A percentile compares a stretch with the other conserved stretches of the same genome.
These are phyloP conservation scores for Odontomyia ornata DNA, from an alignment of 2,888 invertebrate species.

Conservation along the genomic window DNA sequence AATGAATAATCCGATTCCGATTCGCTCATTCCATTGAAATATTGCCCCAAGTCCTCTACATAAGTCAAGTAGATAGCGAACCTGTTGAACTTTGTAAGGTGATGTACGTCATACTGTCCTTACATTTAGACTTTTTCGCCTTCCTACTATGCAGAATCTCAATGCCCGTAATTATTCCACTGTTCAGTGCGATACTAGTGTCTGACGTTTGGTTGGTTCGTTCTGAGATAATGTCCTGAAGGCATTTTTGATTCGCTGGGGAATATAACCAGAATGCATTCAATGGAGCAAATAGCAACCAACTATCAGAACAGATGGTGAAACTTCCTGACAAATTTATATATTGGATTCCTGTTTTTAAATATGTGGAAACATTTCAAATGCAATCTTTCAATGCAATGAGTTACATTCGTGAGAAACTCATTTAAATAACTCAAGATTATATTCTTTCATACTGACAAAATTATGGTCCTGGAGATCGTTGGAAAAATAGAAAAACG, in stretches of 20 bases:
- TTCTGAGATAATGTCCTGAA: conserved; percentile 44
- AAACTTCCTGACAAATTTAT: too few relatives aligned
- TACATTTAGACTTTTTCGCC: conserved; percentile 24
- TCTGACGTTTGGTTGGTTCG: conserved; percentile 44
- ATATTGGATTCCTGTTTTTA: not conserved
- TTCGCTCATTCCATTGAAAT: too few relatives aligned
- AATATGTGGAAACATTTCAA: not conserved
- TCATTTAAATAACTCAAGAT: too few relatives aligned
- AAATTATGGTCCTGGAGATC: too few relatives aligned
- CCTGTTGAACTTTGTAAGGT: conserved; percentile 11
- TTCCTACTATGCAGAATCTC: conserved; percentile 11
- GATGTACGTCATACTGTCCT: conserved; percentile 37
- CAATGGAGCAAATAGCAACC: conserved; percentile 46
- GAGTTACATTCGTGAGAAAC: too few relatives aligned
- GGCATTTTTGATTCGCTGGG: conserved; percentile 46
- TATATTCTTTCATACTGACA: too few relatives aligned
- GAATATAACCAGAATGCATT: conserved; percentile 38
- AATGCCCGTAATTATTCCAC: conserved; percentile 37
- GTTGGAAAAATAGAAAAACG: too few relatives aligned
- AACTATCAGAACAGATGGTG: not conserved
- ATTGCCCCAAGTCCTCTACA: not conserved
- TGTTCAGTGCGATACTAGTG: conserved; percentile 45
- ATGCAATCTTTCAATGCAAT: too few relatives aligned
- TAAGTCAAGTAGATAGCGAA: not conserved
- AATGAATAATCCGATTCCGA: too few relatives aligned